Conservation (phyloP, 2,888 invertebrate genomes). For the Pycnomerus fuliginosus region DNA sequence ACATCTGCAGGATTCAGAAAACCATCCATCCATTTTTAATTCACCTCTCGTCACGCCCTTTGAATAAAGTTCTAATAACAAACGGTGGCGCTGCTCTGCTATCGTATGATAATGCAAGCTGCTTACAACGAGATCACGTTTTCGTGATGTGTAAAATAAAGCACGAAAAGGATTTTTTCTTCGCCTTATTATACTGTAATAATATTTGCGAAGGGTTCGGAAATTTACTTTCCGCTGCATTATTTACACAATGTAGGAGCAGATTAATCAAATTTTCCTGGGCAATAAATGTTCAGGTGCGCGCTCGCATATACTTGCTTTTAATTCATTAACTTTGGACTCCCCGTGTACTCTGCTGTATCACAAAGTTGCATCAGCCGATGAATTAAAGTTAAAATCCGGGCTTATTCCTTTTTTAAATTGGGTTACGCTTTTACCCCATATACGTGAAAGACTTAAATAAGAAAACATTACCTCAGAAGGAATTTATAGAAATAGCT, state of each 20-base stretch:
- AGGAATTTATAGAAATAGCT: no score
- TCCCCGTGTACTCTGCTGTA: no score
- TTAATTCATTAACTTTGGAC: no score
- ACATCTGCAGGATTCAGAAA: conserved; percentile 7
- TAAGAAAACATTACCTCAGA: no score
- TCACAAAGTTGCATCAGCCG: no score
- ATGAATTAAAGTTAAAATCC: no score
- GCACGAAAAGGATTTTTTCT: conserved; percentile 28
- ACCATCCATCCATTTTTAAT: no score
- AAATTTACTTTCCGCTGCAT: conserved; percentile 1
- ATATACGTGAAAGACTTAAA: no score
- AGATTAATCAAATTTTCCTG: background rate
- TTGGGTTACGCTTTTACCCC: no score
- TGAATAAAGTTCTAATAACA: conserved; percentile 19
- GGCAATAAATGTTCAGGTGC: no score
- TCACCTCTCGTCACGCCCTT: conserved; percentile 14
- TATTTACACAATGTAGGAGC: conserved; percentile 1
- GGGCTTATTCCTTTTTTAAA: no score
- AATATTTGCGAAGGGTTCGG: conserved; percentile 21
- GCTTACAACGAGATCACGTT: conserved; percentile 22
- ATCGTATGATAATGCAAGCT: conserved; percentile 24
- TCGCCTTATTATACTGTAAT: conserved; percentile 29
- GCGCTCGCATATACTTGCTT: no score
- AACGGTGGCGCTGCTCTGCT: conserved; percentile 21
- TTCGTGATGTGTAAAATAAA: conserved; percentile 23